Percentiles rank a stretch among this genome's conserved stretches.
phyloP scores from a whole-genome alignment of 2,113 vertebrate genomes.

The Megaptera novaeangliae region DNA sequence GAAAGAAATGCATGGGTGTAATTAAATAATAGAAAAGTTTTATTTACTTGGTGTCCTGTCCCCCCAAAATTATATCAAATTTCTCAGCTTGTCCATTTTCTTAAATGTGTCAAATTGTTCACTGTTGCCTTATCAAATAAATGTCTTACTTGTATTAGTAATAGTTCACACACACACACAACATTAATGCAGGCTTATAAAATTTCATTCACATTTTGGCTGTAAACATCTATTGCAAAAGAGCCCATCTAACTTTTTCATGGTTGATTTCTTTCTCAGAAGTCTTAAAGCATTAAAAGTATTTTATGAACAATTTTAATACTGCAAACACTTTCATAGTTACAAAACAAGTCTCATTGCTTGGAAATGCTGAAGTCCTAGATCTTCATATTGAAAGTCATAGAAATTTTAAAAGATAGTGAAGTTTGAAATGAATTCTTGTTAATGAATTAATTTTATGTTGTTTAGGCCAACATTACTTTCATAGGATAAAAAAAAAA shows the following conservation, averaged over 20 bases:
- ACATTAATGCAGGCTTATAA: not conserved
- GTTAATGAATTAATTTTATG: slow-evolving; percentile 31
- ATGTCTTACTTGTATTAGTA: not conserved
- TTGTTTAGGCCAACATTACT: not conserved
- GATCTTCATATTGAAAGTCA: slow-evolving; percentile 17
- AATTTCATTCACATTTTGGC: slow-evolving; percentile 8
- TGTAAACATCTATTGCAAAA: not conserved
- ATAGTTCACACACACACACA: not conserved
- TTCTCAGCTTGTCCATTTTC: not conserved
- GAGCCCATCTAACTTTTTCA: not conserved
- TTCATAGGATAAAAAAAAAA: not conserved
- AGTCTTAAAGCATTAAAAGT: slow-evolving; percentile 1
- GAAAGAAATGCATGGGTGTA: not conserved
- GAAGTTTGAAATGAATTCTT: slow-evolving; percentile 40
- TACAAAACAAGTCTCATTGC: not conserved
- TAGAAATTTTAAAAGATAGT: not conserved
- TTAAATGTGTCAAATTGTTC: not conserved
- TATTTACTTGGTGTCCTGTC: not conserved
- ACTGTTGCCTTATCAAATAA: not conserved
- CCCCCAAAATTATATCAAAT: not conserved
- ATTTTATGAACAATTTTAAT: slow-evolving; percentile 22
- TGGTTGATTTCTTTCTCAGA: not conserved
- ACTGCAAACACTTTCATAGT: not conserved
- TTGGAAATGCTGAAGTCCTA: not conserved
- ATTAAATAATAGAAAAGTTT: not conserved